phyloP scores from a whole-genome alignment of 2,113 vertebrate genomes.

The Protobothrops mucrosquamatus region DNA sequence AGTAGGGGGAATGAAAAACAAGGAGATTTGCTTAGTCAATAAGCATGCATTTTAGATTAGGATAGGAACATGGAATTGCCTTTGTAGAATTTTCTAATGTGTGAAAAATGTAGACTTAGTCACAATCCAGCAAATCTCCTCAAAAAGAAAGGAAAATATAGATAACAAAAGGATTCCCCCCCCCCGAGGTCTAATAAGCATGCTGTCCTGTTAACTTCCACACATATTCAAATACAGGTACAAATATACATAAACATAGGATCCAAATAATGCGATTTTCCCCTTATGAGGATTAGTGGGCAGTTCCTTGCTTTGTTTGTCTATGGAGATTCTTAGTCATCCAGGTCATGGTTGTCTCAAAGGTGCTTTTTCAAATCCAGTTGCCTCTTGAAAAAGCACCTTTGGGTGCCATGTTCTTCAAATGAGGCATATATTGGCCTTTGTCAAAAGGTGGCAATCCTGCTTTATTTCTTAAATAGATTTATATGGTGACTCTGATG shows the following conservation, averaged over 20 bases:
- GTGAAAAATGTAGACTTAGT: neutral
- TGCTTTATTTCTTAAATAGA: neutral
- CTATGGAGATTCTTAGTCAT: too few relatives aligned
- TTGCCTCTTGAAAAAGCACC: too few relatives aligned
- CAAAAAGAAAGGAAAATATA: neutral
- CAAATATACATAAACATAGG: neutral
- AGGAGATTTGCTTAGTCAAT: constrained; percentile 48
- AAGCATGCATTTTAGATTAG: constrained; percentile 47
- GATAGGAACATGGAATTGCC: constrained; percentile 1
- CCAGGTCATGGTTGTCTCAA: too few relatives aligned
- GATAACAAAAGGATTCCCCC: neutral
- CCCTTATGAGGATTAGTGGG: neutral
- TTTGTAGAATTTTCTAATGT: neutral
- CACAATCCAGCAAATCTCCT: neutral
- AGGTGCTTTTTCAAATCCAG: too few relatives aligned
- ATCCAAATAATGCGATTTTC: neutral
- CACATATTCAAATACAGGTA: neutral
- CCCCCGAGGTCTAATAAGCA: neutral
- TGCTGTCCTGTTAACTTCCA: neutral
- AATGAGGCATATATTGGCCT: neutral
- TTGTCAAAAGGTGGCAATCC: neutral
- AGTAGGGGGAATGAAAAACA: neutral
- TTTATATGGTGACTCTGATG: neutral
- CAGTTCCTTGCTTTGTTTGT: neutral
- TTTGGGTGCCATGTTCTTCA: neutral